Conservation (phyloP, 2,888 invertebrate genomes). For the Villa cingulata region DNA sequence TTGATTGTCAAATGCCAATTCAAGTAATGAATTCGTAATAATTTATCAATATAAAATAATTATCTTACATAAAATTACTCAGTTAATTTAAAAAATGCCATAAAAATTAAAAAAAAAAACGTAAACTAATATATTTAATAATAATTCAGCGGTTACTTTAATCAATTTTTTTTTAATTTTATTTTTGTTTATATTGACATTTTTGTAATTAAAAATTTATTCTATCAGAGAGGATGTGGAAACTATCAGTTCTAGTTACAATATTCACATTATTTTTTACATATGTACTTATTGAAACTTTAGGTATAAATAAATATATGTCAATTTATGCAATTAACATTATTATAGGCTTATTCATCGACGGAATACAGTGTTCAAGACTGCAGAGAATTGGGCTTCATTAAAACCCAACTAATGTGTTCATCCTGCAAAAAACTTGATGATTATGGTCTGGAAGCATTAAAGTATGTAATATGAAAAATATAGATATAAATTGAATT, state of each 20-base stretch:
- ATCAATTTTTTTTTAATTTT: no score
- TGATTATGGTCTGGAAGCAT: constrained; percentile 40
- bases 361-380: constrained; percentile 63
- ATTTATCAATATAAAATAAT: no score
- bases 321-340: neutral
- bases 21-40: no score
- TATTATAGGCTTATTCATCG: neutral
- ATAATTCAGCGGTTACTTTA: no score
- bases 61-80: no score
- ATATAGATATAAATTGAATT: neutral
- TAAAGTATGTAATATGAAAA: constrained; percentile 21
- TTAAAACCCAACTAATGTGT: constrained; percentile 72
- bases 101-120: no score
- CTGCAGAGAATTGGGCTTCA: constrained; percentile 74
- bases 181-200: no score
- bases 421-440: constrained; percentile 76
- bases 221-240: neutral
- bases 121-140: no score
- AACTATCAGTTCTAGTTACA: neutral
- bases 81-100: no score
- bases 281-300: neutral
- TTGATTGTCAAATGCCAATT: no score
- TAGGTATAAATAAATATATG: neutral
- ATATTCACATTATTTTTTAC: neutral
- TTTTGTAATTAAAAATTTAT: no score